Conservation (phyloP, 2,888 invertebrate genomes). For the Geotrupes spiniger region DNA sequence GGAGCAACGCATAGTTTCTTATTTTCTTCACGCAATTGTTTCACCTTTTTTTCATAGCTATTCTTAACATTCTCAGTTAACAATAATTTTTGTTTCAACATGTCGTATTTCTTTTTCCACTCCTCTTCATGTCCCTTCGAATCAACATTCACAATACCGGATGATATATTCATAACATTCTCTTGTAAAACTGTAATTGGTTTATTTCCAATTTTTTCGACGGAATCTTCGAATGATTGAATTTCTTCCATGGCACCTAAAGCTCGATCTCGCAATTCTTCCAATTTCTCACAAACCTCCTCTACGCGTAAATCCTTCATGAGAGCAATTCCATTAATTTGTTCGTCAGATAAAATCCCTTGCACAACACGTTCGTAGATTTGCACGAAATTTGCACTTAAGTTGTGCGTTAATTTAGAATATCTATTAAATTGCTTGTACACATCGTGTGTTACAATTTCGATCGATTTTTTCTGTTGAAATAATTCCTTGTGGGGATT, state of each 20-base stretch:
- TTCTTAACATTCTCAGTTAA: conserved; percentile 33
- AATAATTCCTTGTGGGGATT: conserved; percentile 23
- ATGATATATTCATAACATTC: conserved; percentile 14
- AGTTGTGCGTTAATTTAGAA: conserved; percentile 31
- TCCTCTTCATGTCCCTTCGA: conserved; percentile 34
- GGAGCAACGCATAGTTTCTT: conserved; percentile 26
- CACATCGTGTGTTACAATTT: conserved; percentile 35
- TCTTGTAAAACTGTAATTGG: conserved; percentile 25
- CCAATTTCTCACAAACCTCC: conserved; percentile 31
- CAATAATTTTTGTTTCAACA: conserved; percentile 33
- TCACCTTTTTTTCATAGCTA: conserved; percentile 36
- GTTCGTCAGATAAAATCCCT: conserved; percentile 27
- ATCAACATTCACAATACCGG: conserved; percentile 15
- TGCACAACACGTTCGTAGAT: conserved; percentile 28
- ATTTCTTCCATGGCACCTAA: conserved; percentile 31
- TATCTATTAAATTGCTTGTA: conserved; percentile 33
- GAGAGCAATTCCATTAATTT: conserved; percentile 31
- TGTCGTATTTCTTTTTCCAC: conserved; percentile 34
- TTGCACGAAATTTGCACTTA: conserved; percentile 26
- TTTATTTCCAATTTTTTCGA: conserved; percentile 14
- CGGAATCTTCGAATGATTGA: conserved; percentile 23
- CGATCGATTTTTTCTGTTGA: conserved; percentile 33
- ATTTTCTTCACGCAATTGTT: conserved; percentile 38
- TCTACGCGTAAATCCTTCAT: conserved; percentile 29
- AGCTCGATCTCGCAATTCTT: conserved; percentile 32